phyloP scores from a whole-genome alignment of 2,797 vertebrate species.

The Fistularia tabacaria region DNA sequence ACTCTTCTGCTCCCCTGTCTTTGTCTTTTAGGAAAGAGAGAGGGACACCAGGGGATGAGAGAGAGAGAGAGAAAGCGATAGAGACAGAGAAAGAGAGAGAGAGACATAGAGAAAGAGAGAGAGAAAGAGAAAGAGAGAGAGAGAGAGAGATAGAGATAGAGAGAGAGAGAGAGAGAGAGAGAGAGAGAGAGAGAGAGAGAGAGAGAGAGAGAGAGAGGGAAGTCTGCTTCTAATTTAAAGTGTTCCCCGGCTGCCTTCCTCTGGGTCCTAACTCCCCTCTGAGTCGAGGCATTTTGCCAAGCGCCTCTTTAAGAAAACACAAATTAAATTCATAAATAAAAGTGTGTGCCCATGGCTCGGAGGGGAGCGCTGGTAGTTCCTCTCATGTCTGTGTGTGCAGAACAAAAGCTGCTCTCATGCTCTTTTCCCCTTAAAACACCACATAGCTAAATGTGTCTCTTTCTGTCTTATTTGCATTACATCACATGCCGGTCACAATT shows the following conservation, averaged over 20 bases:
- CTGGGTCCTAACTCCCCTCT: conserved; percentile 73
- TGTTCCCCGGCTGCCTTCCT: conserved; percentile 54
- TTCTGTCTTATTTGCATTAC: no score
- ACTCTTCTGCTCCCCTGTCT: conserved; percentile 52
- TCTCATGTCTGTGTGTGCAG: conserved; percentile 10
- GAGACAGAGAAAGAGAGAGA: conserved; percentile 30
- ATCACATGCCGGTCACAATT: no score
- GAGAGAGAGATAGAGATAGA: conserved; percentile 29
- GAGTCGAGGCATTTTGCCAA: conserved; percentile 37
- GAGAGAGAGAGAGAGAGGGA: conserved; percentile 33
- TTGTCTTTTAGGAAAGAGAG: conserved; percentile 32
- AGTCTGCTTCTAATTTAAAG: conserved; percentile 79
- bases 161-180: no score
- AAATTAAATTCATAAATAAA: conserved; percentile 66
- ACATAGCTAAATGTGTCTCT: no score
- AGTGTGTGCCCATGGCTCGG: conserved; percentile 47
- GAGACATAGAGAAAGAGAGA: conserved; percentile 27
- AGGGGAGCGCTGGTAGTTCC: conserved; percentile 39
- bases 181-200: conserved; percentile 19
- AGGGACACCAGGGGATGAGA: conserved; percentile 18
- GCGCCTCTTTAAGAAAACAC: conserved; percentile 54
- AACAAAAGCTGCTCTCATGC: conserved; percentile 8
- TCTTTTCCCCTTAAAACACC: not conserved
- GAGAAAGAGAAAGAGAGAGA: conserved; percentile 30
- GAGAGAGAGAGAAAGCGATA: conserved; percentile 23